Percentiles rank a stretch among this genome's conserved stretches.
phyloP scores from a whole-genome alignment of 2,888 invertebrate genomes.

The Yponomeuta evonymella region DNA sequence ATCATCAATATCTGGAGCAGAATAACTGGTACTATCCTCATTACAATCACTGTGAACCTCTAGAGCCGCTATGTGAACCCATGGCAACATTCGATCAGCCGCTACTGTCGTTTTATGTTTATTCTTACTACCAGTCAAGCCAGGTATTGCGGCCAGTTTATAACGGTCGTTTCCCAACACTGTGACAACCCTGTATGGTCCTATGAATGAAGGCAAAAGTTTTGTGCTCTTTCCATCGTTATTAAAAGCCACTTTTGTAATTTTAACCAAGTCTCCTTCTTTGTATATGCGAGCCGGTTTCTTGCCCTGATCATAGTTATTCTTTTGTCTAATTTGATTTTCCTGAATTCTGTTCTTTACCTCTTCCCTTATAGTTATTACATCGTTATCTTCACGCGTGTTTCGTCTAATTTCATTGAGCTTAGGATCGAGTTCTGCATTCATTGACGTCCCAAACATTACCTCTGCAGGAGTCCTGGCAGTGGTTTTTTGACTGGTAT shows the following conservation, averaged over 20 bases:
- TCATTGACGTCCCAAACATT: slow-evolving; percentile 9
- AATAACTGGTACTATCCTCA: too few species aligned
- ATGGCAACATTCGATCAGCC: slow-evolving; percentile 13
- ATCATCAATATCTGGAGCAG: too few species aligned
- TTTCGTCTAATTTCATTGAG: background rate
- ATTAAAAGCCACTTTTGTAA: too few species aligned
- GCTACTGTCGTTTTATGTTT: slow-evolving; percentile 13
- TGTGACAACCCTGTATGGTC: too few species aligned
- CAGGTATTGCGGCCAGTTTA: slow-evolving; percentile 4
- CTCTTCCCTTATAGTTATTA: background rate
- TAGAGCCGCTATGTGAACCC: slow-evolving; percentile 14
- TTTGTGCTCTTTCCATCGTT: too few species aligned
- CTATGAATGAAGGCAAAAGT: too few species aligned
- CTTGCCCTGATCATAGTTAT: background rate
- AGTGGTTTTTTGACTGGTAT: slow-evolving; percentile 9
- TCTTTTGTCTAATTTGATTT: slow-evolving; percentile 8
- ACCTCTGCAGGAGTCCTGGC: slow-evolving; percentile 7
- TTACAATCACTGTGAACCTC: too few species aligned
- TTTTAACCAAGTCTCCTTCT: too few species aligned
- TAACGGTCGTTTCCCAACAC: too few species aligned
- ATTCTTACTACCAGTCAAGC: slow-evolving; percentile 12
- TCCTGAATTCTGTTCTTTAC: slow-evolving; percentile 11
- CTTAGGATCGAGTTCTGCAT: background rate
- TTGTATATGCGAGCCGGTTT: too few species aligned
- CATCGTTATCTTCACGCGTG: background rate